Conservation (phyloP, 2,888 invertebrate genomes). For the Tuta absoluta region DNA sequence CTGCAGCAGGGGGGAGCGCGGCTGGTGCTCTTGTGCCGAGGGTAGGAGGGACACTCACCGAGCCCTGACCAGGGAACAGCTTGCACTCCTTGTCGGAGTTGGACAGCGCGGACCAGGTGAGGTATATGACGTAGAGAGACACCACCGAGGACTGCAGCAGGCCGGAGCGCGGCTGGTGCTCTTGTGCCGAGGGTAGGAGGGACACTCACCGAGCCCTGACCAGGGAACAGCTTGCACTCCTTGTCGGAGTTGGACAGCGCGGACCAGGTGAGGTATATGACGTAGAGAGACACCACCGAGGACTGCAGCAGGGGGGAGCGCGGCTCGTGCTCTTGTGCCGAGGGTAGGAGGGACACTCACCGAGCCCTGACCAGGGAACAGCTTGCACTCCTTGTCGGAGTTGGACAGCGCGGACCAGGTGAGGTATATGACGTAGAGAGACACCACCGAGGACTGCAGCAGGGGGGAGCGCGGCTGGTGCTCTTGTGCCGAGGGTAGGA, state of each 20-base stretch:
- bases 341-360: constrained; percentile 94
- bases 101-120: constrained; percentile 99
- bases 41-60: too few relatives aligned
- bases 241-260: constrained; percentile 89
- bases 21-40: too few relatives aligned
- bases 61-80: constrained; percentile 37
- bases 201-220: neutral
- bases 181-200: too few relatives aligned
- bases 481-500: too few relatives aligned
- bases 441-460: too few relatives aligned
- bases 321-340: constrained; percentile 95
- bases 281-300: constrained; percentile 95
- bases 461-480: too few relatives aligned
- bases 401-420: too few relatives aligned
- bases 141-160: constrained; percentile 96
- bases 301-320: constrained; percentile 97
- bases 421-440: too few relatives aligned
- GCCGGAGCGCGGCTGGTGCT: constrained; percentile 91
- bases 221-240: constrained; percentile 57
- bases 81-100: constrained; percentile 81
- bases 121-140: constrained; percentile 94
- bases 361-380: too few relatives aligned
- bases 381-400: too few relatives aligned
- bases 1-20: too few relatives aligned
- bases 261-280: constrained; percentile 98